phyloP scores from a whole-genome alignment of 2,113 vertebrate species.

The Charina bottae region DNA sequence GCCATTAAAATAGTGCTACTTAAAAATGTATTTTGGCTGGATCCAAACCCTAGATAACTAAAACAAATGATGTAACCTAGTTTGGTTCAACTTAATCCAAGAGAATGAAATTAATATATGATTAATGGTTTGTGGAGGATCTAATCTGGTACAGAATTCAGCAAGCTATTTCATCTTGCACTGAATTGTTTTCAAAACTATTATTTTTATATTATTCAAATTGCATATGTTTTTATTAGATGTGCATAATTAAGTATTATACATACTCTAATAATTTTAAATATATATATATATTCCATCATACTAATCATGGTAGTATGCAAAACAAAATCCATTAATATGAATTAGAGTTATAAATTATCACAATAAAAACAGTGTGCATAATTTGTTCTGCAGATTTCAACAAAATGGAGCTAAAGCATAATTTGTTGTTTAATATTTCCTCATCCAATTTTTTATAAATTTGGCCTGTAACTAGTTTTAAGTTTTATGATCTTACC shows the following conservation, averaged over 20 bases:
- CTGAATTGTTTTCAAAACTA: background rate
- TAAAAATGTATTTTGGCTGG: background rate
- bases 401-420: background rate
- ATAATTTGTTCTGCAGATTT: constrained; percentile 23
- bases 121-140: background rate
- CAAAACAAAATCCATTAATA: background rate
- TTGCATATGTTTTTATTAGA: constrained; percentile 11
- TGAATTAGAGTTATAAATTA: background rate
- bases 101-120: constrained; percentile 5
- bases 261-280: constrained; percentile 33
- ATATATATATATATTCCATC: constrained; percentile 24
- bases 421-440: constrained; percentile 36
- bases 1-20: constrained; percentile 7
- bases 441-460: constrained; percentile 17
- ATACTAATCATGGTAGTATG: background rate
- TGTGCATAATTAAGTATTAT: constrained; percentile 14
- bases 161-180: background rate
- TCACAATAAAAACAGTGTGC: background rate
- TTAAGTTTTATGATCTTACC: background rate
- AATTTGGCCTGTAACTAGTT: constrained; percentile 7
- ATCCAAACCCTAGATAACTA: background rate
- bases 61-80: background rate
- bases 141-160: background rate
- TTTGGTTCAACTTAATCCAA: constrained; percentile 23
- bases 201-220: constrained; percentile 1